Conservation (phyloP, 1,140 invertebrate genomes). For the Drosophila simulans region DNA sequence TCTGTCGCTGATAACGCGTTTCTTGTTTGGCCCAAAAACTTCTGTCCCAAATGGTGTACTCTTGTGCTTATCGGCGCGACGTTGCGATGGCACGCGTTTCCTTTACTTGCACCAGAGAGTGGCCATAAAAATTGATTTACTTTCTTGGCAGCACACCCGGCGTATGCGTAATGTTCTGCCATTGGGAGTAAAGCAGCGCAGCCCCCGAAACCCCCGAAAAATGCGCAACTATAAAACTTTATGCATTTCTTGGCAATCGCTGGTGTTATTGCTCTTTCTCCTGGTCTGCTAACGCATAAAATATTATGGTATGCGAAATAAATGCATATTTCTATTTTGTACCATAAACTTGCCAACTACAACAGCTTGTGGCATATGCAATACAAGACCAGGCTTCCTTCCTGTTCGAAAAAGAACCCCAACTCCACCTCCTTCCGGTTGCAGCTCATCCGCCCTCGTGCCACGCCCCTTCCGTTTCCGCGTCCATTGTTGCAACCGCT, state of each 20-base stretch:
- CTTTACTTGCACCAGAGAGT: slow-evolving; percentile 38
- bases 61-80: slow-evolving; percentile 28
- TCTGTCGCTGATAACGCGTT: slow-evolving; percentile 35
- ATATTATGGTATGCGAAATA: slow-evolving; percentile 69
- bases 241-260: slow-evolving; percentile 67
- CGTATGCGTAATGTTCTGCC: slow-evolving; percentile 73
- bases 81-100: slow-evolving; percentile 39
- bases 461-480: slow-evolving; percentile 67
- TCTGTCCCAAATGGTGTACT: slow-evolving; percentile 9
- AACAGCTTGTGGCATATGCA: slow-evolving; percentile 63
- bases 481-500: slow-evolving; percentile 28
- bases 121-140: slow-evolving; percentile 76
- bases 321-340: slow-evolving; percentile 74
- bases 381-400: slow-evolving; percentile 50
- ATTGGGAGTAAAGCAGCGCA: background rate
- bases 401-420: slow-evolving; percentile 17
- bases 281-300: slow-evolving; percentile 62
- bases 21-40: slow-evolving; percentile 19
- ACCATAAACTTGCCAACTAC: slow-evolving; percentile 50
- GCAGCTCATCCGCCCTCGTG: slow-evolving; percentile 2
- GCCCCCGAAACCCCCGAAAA: slow-evolving; percentile 22
- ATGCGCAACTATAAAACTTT: slow-evolving; percentile 73
- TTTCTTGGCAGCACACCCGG: slow-evolving; percentile 42
- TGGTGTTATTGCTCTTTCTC: slow-evolving; percentile 14
- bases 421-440: background rate